These are phyloP conservation scores for Sarcophaga bullata DNA, from an alignment of 1,140 invertebrate genomes.

Conservation along the genomic window DNA sequence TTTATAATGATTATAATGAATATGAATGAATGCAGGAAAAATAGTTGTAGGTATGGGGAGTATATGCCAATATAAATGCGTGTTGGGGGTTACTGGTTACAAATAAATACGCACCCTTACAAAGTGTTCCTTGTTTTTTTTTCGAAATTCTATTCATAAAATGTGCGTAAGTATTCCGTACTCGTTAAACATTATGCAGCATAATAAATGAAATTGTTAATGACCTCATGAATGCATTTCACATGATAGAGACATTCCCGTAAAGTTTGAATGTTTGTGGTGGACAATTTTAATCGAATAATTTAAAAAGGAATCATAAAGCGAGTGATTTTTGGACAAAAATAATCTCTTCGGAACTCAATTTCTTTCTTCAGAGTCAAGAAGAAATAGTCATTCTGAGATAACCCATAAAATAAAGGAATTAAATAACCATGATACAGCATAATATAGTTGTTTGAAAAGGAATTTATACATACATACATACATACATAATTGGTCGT, in stretches of 20 bases:
- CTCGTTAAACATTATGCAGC: constrained; percentile 45
- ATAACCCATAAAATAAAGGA: too few species aligned
- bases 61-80: background rate
- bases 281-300: background rate
- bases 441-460: too few species aligned
- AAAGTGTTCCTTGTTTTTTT: background rate
- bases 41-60: background rate
- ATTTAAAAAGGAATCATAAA: too few species aligned
- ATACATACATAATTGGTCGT: too few species aligned
- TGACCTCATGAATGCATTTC: constrained; percentile 42
- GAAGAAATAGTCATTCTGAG: too few species aligned
- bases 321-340: too few species aligned
- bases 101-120: background rate
- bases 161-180: background rate
- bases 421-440: too few species aligned
- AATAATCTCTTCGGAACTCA: too few species aligned
- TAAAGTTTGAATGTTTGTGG: background rate
- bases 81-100: background rate
- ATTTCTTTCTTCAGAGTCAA: too few species aligned
- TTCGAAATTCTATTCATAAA: background rate
- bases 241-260: background rate
- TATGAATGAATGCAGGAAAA: background rate
- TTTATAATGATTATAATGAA: background rate
- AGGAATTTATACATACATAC: too few species aligned
- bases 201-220: constrained; percentile 61